Percentiles rank a stretch among this genome's conserved stretches.
Evolutionary conservation across 2,888 invertebrate genomes (phyloP).

Genomic region (Mimas tiliae): DNA sequence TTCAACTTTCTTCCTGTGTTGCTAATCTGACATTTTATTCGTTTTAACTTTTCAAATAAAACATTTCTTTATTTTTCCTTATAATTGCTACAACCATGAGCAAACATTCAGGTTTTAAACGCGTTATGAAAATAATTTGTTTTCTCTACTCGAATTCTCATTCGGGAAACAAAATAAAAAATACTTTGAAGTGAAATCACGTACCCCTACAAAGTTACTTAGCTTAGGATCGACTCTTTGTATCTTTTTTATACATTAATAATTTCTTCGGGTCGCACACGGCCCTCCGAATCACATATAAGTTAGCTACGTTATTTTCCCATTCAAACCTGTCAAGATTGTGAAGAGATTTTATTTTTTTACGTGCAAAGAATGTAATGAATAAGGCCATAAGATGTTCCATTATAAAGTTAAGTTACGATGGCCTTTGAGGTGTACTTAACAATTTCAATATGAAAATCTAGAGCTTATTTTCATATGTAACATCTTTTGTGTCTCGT

Average conservation of each 20-base stretch:
- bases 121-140: constrained; percentile 59
- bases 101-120: constrained; percentile 54
- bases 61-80: constrained; percentile 49
- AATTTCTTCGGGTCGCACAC: constrained; percentile 67
- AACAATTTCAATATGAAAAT: too few relatives aligned
- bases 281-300: constrained; percentile 62
- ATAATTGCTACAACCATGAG: constrained; percentile 54
- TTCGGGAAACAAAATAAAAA: constrained; percentile 57
- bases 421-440: constrained; percentile 48
- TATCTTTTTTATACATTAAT: constrained; percentile 73
- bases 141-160: constrained; percentile 62
- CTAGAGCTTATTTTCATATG: too few relatives aligned
- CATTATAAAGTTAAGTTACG: constrained; percentile 50
- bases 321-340: constrained; percentile 70
- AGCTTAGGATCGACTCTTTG: constrained; percentile 65
- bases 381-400: constrained; percentile 59
- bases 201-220: constrained; percentile 66
- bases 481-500: too few relatives aligned
- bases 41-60: constrained; percentile 30
- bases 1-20: constrained; percentile 9
- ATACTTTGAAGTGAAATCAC: constrained; percentile 72
- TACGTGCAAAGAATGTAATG: constrained; percentile 76
- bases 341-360: constrained; percentile 72
- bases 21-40: constrained; percentile 24
- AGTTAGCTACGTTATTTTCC: constrained; percentile 67